Percentiles rank a stretch among this genome's conserved stretches.
Evolutionary conservation across 2,797 vertebrate genomes (phyloP).

Genomic region (Gobionotothen gibberifrons): DNA sequence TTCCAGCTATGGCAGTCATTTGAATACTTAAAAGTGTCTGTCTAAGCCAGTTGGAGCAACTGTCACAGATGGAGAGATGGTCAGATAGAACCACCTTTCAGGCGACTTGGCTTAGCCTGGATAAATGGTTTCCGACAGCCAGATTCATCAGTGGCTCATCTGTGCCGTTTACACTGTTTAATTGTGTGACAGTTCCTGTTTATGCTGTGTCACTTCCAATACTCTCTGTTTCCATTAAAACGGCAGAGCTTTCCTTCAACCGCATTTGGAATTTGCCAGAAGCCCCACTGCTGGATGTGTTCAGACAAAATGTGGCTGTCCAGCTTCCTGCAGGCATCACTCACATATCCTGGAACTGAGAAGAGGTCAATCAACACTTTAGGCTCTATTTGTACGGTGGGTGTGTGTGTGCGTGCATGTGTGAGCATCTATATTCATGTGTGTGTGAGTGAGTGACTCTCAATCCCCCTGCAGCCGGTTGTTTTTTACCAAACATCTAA

Average conservation of each 20-base stretch:
- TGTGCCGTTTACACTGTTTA: conserved; percentile 82
- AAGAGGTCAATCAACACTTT: conserved; percentile 67
- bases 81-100: conserved; percentile 61
- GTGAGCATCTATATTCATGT: conserved; percentile 16
- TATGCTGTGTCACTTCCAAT: conserved; percentile 84
- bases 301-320: conserved; percentile 60
- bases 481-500: conserved; percentile 52
- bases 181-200: conserved; percentile 85
- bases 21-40: conserved; percentile 16
- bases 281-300: conserved; percentile 51
- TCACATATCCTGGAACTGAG: conserved; percentile 56
- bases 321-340: conserved; percentile 57
- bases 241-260: conserved; percentile 49
- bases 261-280: conserved; percentile 62
- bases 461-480: conserved; percentile 48
- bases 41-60: conserved; percentile 41
- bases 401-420: conserved; percentile 17
- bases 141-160: conserved; percentile 82
- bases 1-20: neutral
- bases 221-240: conserved; percentile 63
- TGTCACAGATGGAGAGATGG: conserved; percentile 31
- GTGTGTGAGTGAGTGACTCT: conserved; percentile 17
- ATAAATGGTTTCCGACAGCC: conserved; percentile 78
- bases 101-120: conserved; percentile 45
- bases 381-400: conserved; percentile 30